Evolutionary conservation across 2,888 invertebrate species (phyloP), one percentile per base, ranked within the genome.

Genomic region (Fabriciana adippe): DNA sequence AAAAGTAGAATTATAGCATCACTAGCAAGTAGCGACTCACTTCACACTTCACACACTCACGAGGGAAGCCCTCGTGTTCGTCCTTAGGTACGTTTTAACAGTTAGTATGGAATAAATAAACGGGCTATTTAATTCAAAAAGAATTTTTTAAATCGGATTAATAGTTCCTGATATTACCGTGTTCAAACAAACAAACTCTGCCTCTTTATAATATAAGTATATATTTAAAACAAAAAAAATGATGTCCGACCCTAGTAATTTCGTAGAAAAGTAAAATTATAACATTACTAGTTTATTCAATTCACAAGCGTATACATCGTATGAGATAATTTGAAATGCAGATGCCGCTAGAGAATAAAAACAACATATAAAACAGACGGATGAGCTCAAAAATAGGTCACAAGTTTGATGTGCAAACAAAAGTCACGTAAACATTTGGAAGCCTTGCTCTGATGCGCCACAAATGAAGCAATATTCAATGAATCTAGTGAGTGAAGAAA

Each of bases 381-480:
- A 71, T 73, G 71, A 57, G 67, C 56, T 50, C 56, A 62, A 69
- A 76, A 73, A 73, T 74, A 68, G 77, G 76, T 74, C 75, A 76
- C 73, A 67, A 68, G 69, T 73, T 69, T 71, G 67, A 65, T 67
- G 63, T 68, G 65, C 62, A 66, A 68, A 69, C 69, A 73, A 70
- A 70, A 64, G 64, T 66, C 56, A 64, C 55, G 55, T 62, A 68
- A 70, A 71, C 70, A 69, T 41, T 41, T 67, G 45, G 60, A 47
- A 62, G 78, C 79, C 78, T 65, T 50, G 50, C 71, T 80, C 76
- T 80, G 79, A 82, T 80, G 78, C 74, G 74, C 76, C 72, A 51
- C 73, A 76, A 78, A 81, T 83, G 78, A 78, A 72, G 81, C 77
- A 79, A 82, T 76, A 68, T 72, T 70, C 54, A 57, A 57, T 71